A percentile compares a stretch with the other conserved stretches of the same genome.
These are phyloP conservation scores for Maniola jurtina DNA, from an alignment of 1,140 invertebrate genomes.

Conservation along the genomic window DNA sequence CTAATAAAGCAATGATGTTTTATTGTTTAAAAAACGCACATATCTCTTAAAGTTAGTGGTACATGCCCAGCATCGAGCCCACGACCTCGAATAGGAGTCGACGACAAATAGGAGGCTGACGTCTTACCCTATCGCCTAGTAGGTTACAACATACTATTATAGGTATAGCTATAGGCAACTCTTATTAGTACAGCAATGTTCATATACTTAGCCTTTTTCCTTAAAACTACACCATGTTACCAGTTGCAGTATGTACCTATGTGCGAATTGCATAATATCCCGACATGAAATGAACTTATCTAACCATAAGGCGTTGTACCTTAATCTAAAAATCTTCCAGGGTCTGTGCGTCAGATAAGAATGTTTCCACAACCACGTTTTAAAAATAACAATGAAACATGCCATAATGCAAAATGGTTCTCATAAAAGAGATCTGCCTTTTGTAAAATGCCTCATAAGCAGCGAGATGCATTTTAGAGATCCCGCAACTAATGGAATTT, in stretches of 20 bases:
- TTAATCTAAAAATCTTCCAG: constrained; percentile 4
- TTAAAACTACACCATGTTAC: neutral
- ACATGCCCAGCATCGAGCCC: too few relatives aligned
- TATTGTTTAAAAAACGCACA: too few relatives aligned
- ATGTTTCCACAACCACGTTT: neutral
- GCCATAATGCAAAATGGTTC: neutral
- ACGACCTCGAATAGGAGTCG: too few relatives aligned
- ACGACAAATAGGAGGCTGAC: too few relatives aligned
- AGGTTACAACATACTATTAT: too few relatives aligned
- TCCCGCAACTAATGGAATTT: too few relatives aligned
- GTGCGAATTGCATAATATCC: constrained; percentile 4
- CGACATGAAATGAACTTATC: neutral
- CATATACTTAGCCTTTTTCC: neutral
- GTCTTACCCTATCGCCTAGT: too few relatives aligned
- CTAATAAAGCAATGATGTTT: too few relatives aligned
- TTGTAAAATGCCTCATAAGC: too few relatives aligned
- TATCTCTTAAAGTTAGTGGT: too few relatives aligned
- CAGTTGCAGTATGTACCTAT: neutral
- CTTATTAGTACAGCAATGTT: neutral
- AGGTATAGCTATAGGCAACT: too few relatives aligned
- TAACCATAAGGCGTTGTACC: neutral
- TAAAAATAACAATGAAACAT: neutral
- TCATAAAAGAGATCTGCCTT: neutral
- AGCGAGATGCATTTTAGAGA: too few relatives aligned
- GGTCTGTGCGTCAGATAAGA: neutral